Base-by-base conservation (phyloP, 1,140 invertebrate species). In the Palaemon carinicauda region DNA sequence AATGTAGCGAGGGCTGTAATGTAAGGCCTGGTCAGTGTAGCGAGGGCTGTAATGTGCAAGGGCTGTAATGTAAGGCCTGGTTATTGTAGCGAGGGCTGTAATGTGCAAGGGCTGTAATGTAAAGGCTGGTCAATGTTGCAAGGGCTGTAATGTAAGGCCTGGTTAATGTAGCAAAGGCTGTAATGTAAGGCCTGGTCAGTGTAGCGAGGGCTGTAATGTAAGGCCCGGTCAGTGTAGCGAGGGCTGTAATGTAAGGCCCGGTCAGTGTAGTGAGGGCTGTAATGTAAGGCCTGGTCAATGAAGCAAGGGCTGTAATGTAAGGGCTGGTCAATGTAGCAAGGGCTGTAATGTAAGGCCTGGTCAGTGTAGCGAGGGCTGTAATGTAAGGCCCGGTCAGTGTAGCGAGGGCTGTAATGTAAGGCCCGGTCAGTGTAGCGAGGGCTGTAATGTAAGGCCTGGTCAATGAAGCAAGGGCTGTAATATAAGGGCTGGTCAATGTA, bases 21-120 rank as follows among this genome's bases (percentile, higher is more conserved):
- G n/a, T n/a, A n/a, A n/a, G n/a, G n/a, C 94, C 80, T 94, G 94
- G 91, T 98, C 96, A 88, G 98, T 93, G 90, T 96, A 98, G 3
- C 96, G 94, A 1, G 97, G 97, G 91, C n/a, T n/a, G n/a, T n/a
- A n/a, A n/a, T n/a, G n/a, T n/a, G n/a, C n/a, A n/a, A n/a, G n/a
- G n/a, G n/a, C n/a, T n/a, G n/a, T n/a, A n/a, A n/a, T n/a, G n/a
- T n/a, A n/a, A n/a, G n/a, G n/a, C 94, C 80, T 94, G 94, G 91
- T 98, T 96, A 88, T 98, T 93, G 90, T 96, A 98, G 3, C 96
- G 94, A 1, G 97, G 97, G 91, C n/a, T n/a, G n/a, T n/a, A n/a
- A n/a, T n/a, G n/a, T n/a, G n/a, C n/a, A n/a, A n/a, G n/a, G n/a
- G n/a, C n/a, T n/a, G n/a, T n/a, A n/a, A n/a, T n/a, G n/a, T n/a